Evolutionary conservation across 2,113 vertebrate genomes (phyloP), one percentile per base, ranked within the genome.

Genomic region (Candoia aspera): DNA sequence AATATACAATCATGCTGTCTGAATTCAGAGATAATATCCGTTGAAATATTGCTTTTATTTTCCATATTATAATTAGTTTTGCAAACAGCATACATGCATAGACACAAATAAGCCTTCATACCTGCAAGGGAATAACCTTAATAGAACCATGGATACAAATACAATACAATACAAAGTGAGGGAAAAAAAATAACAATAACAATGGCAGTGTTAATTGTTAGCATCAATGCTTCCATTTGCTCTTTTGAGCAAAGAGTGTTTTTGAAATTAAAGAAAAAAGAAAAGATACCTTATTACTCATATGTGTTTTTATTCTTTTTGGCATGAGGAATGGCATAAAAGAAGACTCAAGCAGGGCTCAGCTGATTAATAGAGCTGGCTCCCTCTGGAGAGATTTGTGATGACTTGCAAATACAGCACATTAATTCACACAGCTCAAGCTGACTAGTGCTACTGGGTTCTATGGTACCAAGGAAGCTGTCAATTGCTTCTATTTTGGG

Each of bases 401-500:
- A 57, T 93, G 73, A 79, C 88, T 92, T 93, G 88, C 95, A 91
- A 96, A 92, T 95, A 91, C 88, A 93, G n/a, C 62, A 86, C 89
- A 91, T 95, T 97, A 95, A 96, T 97, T 96, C 97, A 46, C 64
- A 94, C 94, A 84, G 92, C 93, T 84, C 60, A 79, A 68, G 10
- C 53, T 33, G 57, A 90, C 93, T 88, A 42, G 53, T 96, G 90
- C 87, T 87, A 53, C 33, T 53, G 54, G 19, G 23, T 19, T 94
- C 62, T 86, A 26, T 49, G 87, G 42, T 29, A 87, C 0, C 89
- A 92, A 93, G 86, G 90, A 91, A 11, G n/a, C 73, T 90, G 33
- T 17, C 84, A 33, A 93, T 90, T 46, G n/a, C 37, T 87, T 83
- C 15, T 33, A 3, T 1, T 8, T 0, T 92, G 87, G 91, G 54